Evolutionary conservation across 1,140 invertebrate species (phyloP), one percentile per base, ranked within the genome.

Genomic region (Phortica variegata): DNA sequence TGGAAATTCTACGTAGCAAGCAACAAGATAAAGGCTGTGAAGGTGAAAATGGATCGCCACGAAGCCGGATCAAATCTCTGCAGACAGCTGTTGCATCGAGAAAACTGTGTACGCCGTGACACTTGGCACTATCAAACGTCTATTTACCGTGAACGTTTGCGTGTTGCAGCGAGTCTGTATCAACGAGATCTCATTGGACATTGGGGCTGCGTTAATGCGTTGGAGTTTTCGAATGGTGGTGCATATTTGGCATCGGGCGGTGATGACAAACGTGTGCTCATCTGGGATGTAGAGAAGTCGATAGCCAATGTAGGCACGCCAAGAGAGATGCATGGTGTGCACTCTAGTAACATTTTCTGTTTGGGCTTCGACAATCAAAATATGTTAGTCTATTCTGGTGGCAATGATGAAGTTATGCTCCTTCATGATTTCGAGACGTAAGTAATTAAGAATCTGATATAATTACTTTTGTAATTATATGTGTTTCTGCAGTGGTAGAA

Each of bases 131-230:
- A 58, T 40, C 51, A 57, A 12, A 48, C 56, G 21, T 38, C 49
- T 5, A 78, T 89, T 21, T 83, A 87, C 55, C 79, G 80, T 53
- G 81, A 84, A 41, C 82, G 87, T 42, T 77, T 89, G 32, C 75
- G 78, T 19, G 77, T 77, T 38, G 85, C 87, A 1, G 83, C 83
- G 65, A 90, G 86, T 77, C 80, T 95, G 13, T 94, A 88, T 74
- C 83, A 87, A 43, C 89, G 89, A 58, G 90, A 96, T 81, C 79
- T 97, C 13, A 80, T 86, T 46, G 88, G 87, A 21, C 94, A 97
- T 80, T 96, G 85, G 81, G 94, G 94, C 56, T 97, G 94, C 82
- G 91, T 97, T 18, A 97, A 97, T 83, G 93, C 93, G 18, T 89
- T 97, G 56, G 94, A 97, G 77, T 97, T 97, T 81, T 94, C 90